These are phyloP conservation scores for Bimastos eiseni DNA, from an alignment of 2,888 invertebrate genomes.

Conservation along the genomic window DNA sequence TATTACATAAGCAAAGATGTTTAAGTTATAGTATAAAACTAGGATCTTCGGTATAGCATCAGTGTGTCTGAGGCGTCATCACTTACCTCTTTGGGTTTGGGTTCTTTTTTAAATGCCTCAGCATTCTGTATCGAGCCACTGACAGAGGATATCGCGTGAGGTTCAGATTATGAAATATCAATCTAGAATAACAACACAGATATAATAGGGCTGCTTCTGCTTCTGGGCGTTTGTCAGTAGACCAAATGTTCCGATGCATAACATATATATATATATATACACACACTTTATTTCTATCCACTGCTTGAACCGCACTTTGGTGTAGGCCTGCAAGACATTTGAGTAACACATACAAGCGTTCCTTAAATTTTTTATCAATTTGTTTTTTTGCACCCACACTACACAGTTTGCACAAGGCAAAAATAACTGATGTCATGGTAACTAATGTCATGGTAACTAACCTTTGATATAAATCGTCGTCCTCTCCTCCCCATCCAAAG, in stretches of 20 bases:
- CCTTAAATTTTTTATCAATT: no score
- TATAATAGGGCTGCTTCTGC: no score
- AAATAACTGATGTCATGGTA: not conserved
- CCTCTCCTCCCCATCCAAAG: slow-evolving; percentile 43
- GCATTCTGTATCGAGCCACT: slow-evolving; percentile 49
- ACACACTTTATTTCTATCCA: no score
- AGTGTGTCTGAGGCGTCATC: not conserved
- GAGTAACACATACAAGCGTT: no score
- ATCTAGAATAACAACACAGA: slow-evolving; percentile 36
- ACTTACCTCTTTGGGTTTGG: slow-evolving; percentile 48
- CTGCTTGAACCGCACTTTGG: no score
- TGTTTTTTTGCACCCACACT: no score
- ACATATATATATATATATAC: no score
- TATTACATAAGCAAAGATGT: no score
- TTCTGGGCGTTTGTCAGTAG: not conserved
- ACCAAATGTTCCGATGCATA: no score
- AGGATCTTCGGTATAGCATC: not conserved
- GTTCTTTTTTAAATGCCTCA: slow-evolving; percentile 45
- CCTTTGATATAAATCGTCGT: slow-evolving; percentile 40
- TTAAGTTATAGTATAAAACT: no score
- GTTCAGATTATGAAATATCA: slow-evolving; percentile 37
- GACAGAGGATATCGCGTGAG: slow-evolving; percentile 46
- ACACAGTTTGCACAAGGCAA: no score
- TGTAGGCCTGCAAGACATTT: no score
- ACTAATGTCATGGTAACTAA: slow-evolving; percentile 19